phyloP scores from a whole-genome alignment of 2,888 invertebrate species.

The Cheilosia grossa region DNA sequence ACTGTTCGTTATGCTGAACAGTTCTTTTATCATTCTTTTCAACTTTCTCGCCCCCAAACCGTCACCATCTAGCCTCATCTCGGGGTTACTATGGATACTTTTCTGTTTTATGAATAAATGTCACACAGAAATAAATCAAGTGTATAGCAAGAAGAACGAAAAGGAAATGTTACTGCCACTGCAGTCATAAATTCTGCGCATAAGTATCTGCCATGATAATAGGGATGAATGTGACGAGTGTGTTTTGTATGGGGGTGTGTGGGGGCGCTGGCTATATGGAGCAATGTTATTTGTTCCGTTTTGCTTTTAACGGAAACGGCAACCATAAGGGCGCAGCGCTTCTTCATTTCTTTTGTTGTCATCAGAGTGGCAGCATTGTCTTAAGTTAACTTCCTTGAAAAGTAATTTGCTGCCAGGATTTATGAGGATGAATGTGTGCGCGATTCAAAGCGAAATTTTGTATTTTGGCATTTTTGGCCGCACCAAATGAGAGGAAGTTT shows the following conservation, averaged over 20 bases:
- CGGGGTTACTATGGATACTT: slow-evolving; percentile 11
- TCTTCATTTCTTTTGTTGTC: slow-evolving; percentile 40
- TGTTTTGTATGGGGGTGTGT: slow-evolving; percentile 17
- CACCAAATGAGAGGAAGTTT: background rate
- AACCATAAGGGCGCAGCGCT: slow-evolving; percentile 69
- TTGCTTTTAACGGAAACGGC: slow-evolving; percentile 69
- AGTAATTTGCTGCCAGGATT: slow-evolving; percentile 71
- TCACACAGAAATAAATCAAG: slow-evolving; percentile 74
- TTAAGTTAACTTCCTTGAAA: slow-evolving; percentile 71
- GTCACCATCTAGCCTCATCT: slow-evolving; percentile 3
- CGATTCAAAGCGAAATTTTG: slow-evolving; percentile 53
- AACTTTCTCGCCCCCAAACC: background rate
- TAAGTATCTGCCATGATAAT: slow-evolving; percentile 73
- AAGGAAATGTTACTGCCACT: slow-evolving; percentile 63
- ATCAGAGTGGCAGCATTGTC: slow-evolving; percentile 68
- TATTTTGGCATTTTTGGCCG: slow-evolving; percentile 23
- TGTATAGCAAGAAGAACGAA: slow-evolving; percentile 40
- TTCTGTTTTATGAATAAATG: slow-evolving; percentile 67
- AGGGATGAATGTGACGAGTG: slow-evolving; percentile 70
- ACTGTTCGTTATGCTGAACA: slow-evolving; percentile 64
- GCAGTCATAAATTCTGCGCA: slow-evolving; percentile 74
- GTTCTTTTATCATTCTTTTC: slow-evolving; percentile 64
- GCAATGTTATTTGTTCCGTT: slow-evolving; percentile 66
- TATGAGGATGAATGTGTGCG: slow-evolving; percentile 68
- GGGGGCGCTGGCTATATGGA: background rate